Base-by-base conservation (phyloP, 92 coral and sea anemone species). In the Epizoanthus rinbou region DNA sequence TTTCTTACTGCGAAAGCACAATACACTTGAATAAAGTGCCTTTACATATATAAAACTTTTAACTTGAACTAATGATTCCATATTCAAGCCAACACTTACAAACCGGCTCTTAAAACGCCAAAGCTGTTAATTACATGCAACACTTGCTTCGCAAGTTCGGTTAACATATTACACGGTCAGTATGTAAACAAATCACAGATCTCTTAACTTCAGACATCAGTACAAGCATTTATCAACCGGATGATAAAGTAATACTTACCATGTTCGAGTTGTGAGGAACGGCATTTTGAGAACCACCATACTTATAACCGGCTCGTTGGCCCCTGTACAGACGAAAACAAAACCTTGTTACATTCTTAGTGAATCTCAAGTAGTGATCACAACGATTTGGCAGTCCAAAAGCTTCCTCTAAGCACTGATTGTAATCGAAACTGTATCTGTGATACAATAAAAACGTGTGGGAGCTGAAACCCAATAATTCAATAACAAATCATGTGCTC, bases 71-170 rank as follows among this genome's bases (percentile, higher is more conserved):
- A 37, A 8, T 10, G 15, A 62, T 24, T 43, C 43, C 33, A 10
- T 10, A 41, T 62, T 11, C 35, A 11, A 13, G 35, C 19, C 6
- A 35, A 43, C 35, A 71, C 43, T 37, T 3, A 37, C 43, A 23
- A 78, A 39, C 43, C 54, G 69, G 68, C 21, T 75, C 39, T 41
- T 59, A 35, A 76, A 78, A 78, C 22, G 59, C 71, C 82, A 78
- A 78, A 75, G 47, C 35, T 63, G 45, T 78, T 57, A 78, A 78
- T 62, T 78, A 41, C 71, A 78, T 62, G 82, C 69, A 39, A 76
- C 54, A 35, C 8, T 59, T 39, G 56, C 8, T 78, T 78, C 62
- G 58, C 82, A 69, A 69, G 82, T 78, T 76, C 69, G 62, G 64
- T 76, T 76, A 57, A 57, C 35, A 56, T 56, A 75, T 75, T 76